Evolutionary conservation across 2,888 invertebrate genomes (phyloP), one percentile per base, ranked within the genome.

Genomic region (Zaprionus lineosus): DNA sequence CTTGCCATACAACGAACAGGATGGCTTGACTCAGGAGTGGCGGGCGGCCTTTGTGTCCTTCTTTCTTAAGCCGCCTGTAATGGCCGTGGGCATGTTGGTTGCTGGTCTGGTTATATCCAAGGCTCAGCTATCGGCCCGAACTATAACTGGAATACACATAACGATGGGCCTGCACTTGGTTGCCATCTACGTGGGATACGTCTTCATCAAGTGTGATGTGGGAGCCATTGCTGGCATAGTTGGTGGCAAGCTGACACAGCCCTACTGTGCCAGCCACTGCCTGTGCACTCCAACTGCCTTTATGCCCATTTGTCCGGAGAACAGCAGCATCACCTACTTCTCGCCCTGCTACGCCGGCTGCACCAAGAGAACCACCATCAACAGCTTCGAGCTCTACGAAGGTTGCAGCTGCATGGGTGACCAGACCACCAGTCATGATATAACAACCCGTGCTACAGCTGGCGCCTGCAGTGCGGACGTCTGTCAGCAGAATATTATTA

Each of bases 331-430:
- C 3, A 93, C 93, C 0, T 95, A 92, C 85, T 95, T 93, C 84
- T 94, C 93, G 0, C 94, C 95, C 0, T 95, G 95, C 87, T 92
- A 93, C 76, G 95, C 95, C 1, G 95, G 95, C 0, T 95, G 95
- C 84, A 88, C 87, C 3, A 72, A 79, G 2, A 82, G 90, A 37
- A 74, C 89, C 1, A 72, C 86, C n/a, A 87, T 91, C n/a, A 91
- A 91, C 58, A 90, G 88, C 68, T 68, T 90, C 1, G 89, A 78
- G 88, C 75, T 91, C 1, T 93, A 91, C 74, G 88, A 88, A 19
- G 91, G 91, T 24, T 93, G 93, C 76, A 89, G 87, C 4, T 93
- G 93, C 76, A 89, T 91, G 3, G 76, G 72, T 0, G 77, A 87
- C 24, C 85, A 83, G 26, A 84, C 86, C 1, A 43, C 66, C 7